Base-by-base conservation (phyloP, 2,888 invertebrate genomes). In the Diarsia rubi region DNA sequence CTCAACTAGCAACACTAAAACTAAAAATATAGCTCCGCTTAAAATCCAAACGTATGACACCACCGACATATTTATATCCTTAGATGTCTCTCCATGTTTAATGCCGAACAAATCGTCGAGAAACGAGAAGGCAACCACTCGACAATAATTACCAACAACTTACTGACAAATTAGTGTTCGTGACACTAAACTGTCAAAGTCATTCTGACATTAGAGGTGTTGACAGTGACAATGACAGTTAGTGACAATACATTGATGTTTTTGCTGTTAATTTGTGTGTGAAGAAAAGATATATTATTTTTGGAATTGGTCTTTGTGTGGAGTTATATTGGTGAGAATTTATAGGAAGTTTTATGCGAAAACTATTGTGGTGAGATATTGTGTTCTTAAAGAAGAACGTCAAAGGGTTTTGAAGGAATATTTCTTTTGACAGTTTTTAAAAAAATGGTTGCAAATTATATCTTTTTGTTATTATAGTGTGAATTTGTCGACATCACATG, bases 151-250 rank as follows among this genome's bases (percentile, higher is more conserved):
- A 83, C 79, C 60, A 44, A 45, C 63, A 72, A 52, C 70, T 82
- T 82, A 82, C 78, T 82, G 81, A 82, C 82, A 83, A 82, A 82
- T 82, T 82, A 82, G 82, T 82, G 79, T 75, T 72, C 57, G n/a
- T 27, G 66, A 27, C 59, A 59, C 62, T 59, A 65, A 75, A 69
- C 52, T 65, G 81, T 76, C 76, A 76, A 80, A 71, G 71, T 66
- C 63, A 73, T 62, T 60, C 9, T 78, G 69, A 73, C 44, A 44
- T 64, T 72, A 66, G 16, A 75, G 45, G 69, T 45, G 79, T 11
- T 71, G 73, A 83, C 47, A 37, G 52, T 59, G 27, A 70, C n/a
- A 73, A 80, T 69, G 76, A 47, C 67, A 59, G 52, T 70, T 68
- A 24, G 75, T 75, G 69, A 64, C 59, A 60, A 47, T 75, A 65